A percentile compares a stretch with the other conserved stretches of the same genome.
Conservation (phyloP, 1,140 invertebrate species). For the Artemia franciscana region DNA sequence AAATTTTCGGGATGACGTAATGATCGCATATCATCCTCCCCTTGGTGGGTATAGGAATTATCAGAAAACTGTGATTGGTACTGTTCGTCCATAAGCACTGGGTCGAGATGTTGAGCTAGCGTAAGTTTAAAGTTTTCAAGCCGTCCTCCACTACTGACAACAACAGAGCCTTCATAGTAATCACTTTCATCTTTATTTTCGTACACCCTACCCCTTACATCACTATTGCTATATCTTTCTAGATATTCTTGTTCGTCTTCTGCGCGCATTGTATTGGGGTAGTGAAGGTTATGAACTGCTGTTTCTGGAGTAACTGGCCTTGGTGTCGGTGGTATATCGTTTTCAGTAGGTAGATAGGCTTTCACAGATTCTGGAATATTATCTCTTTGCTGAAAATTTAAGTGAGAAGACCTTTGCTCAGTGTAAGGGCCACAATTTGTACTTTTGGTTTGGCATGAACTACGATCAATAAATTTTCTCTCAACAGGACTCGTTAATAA, state of each 20-base stretch:
- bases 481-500: too few species aligned
- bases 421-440: too few species aligned
- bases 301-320: neutral
- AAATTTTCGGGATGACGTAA: neutral
- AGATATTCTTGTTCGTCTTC: neutral
- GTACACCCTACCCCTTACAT: neutral
- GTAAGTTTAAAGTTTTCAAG: neutral
- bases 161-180: neutral
- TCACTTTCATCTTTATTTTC: neutral
- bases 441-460: too few species aligned
- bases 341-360: neutral
- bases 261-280: neutral
- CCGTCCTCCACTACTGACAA: neutral
- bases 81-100: neutral
- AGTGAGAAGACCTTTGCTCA: too few species aligned
- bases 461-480: too few species aligned
- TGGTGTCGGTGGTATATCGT: neutral
- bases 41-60: neutral
- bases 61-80: neutral
- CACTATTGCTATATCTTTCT: too few species aligned
- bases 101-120: neutral
- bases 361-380: neutral
- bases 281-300: neutral
- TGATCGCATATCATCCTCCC: neutral
- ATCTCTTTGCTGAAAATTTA: neutral